Base-by-base conservation (phyloP, 1,140 invertebrate genomes). In the Neuroterus valhalla region DNA sequence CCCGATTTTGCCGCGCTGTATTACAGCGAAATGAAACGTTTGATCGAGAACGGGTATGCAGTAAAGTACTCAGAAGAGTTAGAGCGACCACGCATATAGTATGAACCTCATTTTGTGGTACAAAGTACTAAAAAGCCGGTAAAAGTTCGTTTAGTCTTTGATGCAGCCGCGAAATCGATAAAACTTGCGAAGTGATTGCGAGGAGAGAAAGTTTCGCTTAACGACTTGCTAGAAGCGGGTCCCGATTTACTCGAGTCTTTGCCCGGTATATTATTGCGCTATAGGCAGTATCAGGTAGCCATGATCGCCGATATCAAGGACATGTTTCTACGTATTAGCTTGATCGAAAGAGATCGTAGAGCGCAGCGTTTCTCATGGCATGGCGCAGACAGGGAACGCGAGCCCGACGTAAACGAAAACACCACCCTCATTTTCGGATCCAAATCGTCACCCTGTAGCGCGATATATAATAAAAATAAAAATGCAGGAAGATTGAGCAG, bases 351-450 rank as follows among this genome's bases (percentile, higher is more conserved):
- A 66, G 71, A 72, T 19, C 52, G 42, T 26, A 71, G 69, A 31
- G 52, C 66, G 15, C 71, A 70, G 26, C 6, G 71, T 0, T 80
- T 80, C 12, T 12, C 80, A 8, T 82, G 78, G 74, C 46, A 62
- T n/a, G 72, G 68, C 1, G 10, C 4, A 14, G 69, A 72, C 14
- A 68, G 72, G 23, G 10, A 72, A 15, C 2, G 42, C 42, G 11
- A 68, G 15, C 70, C 70, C n/a, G 72, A 72, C 2, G 69, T 74
- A 6, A 85, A 83, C 26, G 50, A 66, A 10, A 87, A 89, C 83
- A 81, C 74, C 0, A 82, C 78, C 0, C 79, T 87, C 70, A 84
- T 86, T 1, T 85, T 0, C 85, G n/a, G n/a, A n/a, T n/a, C n/a
- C n/a, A n/a, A n/a, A n/a, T n/a, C n/a, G n/a, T n/a, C n/a, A n/a